Conservation (phyloP, 2,113 vertebrate species). For the Notiomystis cincta region DNA sequence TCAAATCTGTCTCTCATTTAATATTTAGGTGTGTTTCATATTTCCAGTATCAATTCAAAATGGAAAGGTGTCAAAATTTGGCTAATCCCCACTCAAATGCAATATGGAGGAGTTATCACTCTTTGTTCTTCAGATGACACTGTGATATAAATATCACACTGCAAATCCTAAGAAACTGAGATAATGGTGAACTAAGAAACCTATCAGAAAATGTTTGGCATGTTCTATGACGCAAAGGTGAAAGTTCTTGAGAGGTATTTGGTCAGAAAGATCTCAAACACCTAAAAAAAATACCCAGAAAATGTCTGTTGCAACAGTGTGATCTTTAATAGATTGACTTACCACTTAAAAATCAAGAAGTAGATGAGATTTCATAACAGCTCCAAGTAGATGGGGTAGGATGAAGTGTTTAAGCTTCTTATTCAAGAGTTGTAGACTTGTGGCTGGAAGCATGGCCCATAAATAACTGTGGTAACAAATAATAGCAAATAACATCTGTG, state of each 20-base stretch:
- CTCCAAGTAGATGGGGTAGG: neutral
- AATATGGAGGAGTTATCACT: neutral
- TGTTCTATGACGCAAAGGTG: neutral
- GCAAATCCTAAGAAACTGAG: neutral
- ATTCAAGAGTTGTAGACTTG: neutral
- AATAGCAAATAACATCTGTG: neutral
- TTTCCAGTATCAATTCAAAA: neutral
- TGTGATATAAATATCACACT: neutral
- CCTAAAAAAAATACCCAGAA: neutral
- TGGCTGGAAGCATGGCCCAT: neutral
- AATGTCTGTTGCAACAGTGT: neutral
- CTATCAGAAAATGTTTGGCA: neutral
- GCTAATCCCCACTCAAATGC: neutral
- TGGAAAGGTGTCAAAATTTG: neutral
- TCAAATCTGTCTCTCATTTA: neutral
- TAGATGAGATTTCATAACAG: neutral
- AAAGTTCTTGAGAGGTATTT: neutral
- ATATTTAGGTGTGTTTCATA: neutral
- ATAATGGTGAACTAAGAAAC: neutral
- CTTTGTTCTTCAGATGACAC: neutral
- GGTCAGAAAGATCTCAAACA: neutral
- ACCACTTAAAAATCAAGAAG: neutral
- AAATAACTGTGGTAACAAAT: neutral
- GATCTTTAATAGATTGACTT: neutral
- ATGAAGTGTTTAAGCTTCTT: neutral